Evolutionary conservation across 1,140 invertebrate species (phyloP).

Genomic region (Ridgeia piscesae): DNA sequence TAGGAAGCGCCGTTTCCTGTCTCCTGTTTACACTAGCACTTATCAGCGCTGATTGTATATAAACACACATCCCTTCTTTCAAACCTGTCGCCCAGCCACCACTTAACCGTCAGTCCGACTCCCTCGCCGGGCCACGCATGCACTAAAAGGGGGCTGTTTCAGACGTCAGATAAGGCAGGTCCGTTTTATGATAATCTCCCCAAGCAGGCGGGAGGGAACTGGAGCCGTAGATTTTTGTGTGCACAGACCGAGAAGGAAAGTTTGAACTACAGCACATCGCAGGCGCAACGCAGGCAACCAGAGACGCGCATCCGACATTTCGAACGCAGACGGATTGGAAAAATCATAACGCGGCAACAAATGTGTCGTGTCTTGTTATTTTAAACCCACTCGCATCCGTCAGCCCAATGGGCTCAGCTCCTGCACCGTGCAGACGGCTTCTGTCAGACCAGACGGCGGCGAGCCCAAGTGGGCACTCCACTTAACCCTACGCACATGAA

Average conservation of each 20-base stretch:
- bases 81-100: not conserved
- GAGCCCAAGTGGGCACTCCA: not conserved
- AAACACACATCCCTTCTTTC: slow-evolving; percentile 5
- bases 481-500: not conserved
- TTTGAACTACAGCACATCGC: not conserved
- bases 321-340: not conserved
- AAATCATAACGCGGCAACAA: not conserved
- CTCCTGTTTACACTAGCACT: not conserved
- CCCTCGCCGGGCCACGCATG: not conserved
- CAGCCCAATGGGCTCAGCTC: not conserved
- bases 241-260: not conserved
- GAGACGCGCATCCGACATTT: not conserved
- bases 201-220: too few species aligned
- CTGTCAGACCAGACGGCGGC: not conserved
- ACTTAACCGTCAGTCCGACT: not conserved
- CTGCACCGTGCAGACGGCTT: not conserved
- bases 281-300: not conserved
- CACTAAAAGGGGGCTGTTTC: not conserved
- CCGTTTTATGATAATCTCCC: not conserved
- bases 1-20: not conserved
- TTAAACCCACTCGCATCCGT: not conserved
- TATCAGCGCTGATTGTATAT: slow-evolving; percentile 1
- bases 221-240: too few species aligned
- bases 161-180: not conserved
- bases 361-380: slow-evolving; percentile 1